Conservation (phyloP, 1,140 invertebrate genomes). For the Gonioctena quinquepunctata region DNA sequence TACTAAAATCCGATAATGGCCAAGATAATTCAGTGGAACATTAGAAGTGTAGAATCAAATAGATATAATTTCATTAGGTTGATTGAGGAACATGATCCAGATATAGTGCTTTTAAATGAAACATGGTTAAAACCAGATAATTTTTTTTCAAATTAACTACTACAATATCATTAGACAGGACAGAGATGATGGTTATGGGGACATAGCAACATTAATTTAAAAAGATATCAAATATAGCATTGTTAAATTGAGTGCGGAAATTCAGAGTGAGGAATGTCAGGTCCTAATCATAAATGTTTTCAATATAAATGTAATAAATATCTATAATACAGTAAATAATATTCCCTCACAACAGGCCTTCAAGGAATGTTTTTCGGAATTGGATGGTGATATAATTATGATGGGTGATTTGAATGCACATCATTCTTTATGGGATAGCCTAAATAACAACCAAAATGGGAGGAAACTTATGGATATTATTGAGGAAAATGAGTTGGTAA, state of each 20-base stretch:
- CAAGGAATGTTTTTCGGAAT: background rate
- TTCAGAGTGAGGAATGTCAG: background rate
- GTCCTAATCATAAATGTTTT: background rate
- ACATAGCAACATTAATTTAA: background rate
- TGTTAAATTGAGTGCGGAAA: background rate
- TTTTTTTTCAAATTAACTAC: background rate
- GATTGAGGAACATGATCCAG: too few species aligned
- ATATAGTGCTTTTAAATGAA: too few species aligned
- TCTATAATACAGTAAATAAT: background rate
- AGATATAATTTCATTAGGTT: too few species aligned
- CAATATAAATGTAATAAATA: background rate
- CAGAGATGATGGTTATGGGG: background rate
- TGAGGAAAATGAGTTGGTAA: too few species aligned
- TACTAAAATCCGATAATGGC: too few species aligned
- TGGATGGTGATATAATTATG: background rate
- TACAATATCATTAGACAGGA: background rate
- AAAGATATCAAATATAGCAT: background rate
- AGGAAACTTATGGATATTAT: background rate
- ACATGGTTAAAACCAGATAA: background rate
- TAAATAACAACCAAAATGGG: background rate
- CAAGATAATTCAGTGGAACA: too few species aligned
- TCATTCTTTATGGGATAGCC: background rate
- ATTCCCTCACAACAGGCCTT: background rate
- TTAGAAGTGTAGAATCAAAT: too few species aligned
- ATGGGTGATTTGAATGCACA: slow-evolving; percentile 3